Evolutionary conservation across 2,113 vertebrate species (phyloP).

Genomic region (Sardina pilchardus): DNA sequence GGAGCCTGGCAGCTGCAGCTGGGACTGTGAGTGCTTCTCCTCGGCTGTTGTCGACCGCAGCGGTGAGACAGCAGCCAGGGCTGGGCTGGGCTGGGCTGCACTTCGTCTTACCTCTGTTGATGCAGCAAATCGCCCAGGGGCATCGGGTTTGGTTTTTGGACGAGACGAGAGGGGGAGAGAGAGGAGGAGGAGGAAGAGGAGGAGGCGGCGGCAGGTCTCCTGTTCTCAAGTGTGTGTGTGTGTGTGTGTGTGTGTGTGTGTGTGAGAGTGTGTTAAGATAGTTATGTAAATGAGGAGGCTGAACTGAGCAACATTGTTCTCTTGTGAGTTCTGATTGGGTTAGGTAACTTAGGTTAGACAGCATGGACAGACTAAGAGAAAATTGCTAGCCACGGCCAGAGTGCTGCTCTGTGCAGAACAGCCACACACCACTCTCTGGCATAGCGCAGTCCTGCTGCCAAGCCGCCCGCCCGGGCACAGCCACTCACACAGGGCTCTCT

Average conservation of each 20-base stretch:
- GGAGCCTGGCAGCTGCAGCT: neutral
- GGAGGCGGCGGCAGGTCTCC: neutral
- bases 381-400: neutral
- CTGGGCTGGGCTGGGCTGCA: neutral
- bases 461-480: neutral
- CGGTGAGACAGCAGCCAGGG: neutral
- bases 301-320: neutral
- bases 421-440: neutral
- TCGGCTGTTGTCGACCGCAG: neutral
- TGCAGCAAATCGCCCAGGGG: neutral
- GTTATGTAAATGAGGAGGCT: neutral
- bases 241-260: neutral
- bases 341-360: neutral
- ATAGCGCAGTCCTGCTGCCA: neutral
- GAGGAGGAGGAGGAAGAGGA: neutral
- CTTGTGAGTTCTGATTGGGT: neutral
- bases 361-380: neutral
- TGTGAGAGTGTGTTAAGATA: neutral
- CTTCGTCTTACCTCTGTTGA: neutral
- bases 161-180: neutral
- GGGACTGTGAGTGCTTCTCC: neutral
- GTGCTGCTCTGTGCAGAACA: neutral
- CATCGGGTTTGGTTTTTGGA: neutral
- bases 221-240: neutral
- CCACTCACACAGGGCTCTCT: neutral